Evolutionary conservation across 2,888 invertebrate species (phyloP), one percentile per base, ranked within the genome.

Genomic region (Drosophila paramelanica): DNA sequence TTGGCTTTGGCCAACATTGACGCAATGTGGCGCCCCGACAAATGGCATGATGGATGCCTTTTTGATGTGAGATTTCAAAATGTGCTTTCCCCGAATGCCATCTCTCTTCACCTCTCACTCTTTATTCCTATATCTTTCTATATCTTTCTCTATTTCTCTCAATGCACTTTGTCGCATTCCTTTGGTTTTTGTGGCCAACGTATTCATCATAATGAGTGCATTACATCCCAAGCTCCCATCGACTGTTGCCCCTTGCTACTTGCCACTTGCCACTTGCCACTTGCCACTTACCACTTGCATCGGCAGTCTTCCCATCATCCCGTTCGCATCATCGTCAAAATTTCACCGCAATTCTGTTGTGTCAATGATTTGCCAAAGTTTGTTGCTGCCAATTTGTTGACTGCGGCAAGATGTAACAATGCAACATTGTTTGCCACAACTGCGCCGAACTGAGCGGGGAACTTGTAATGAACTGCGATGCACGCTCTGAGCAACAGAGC

Each of bases 311-410:
- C 20, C 14, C 55, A 38, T 47, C 56, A 23, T 66, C 55, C 62
- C 62, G 61, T 57, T 73, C 56, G 72, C 51, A 45, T 14, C 2
- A 20, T 11, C 14, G 13, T 17, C 10, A 25, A 65, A 80, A 80
- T 80, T 86, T 82, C 78, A 80, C 82, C 81, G 64, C 82, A 80
- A 80, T 78, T 67, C 71, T 71, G 78, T 83, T 80, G 74, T 69
- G 41, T 67, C 41, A 43, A 43, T 67, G 61, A 60, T 70, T 58
- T 59, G 59, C 60, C 65, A 57, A 66, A 53, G 53, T 47, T 41
- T 65, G 52, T 31, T 56, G 46, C 20, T 57, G 67, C 59, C 73
- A 74, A 74, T 75, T 75, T 76, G 3, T 45, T 23, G 52, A 13
- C 23, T 58, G 42, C 45, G 49, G 43, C 45, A 7, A 14, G 43